Evolutionary conservation across 2,797 vertebrate species (phyloP), one percentile per base, ranked within the genome.

Genomic region (Rhinichthys osculus): DNA sequence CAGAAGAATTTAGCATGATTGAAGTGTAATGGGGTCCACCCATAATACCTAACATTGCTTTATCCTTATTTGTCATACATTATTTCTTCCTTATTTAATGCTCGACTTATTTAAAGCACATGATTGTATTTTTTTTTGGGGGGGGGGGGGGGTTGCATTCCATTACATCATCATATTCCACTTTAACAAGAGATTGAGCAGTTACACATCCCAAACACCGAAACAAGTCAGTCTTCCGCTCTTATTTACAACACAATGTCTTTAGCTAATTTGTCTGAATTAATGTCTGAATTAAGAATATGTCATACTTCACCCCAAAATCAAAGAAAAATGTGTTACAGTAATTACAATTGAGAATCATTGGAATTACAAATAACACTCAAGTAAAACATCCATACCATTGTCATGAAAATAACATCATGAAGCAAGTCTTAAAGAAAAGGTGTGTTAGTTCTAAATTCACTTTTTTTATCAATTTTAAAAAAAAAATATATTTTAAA

Each of bases 141-240:
- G n/a, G n/a, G n/a, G n/a, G n/a, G 27, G 27, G 27, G 27, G 27
- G 27, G 27, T 13, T 33, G 30, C 50, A 85, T 85, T 85, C 76
- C 50, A 17, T 57, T 30, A 30, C 27, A 38, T 62, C n/a, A 38
- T 74, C 14, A 7, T 76, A 66, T 50, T 76, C 57, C 57, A 38
- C 27, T 47, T 47, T 62, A 72, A n/a, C 79, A 40, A 71, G 35
- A 30, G 5, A 52, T n/a, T 38, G 33, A 69, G 47, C 79, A 10
- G 78, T 50, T 50, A 81, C 78, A 52, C 64, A 38, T 81, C 66
- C 14, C 21, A 81, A 27, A 23, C 17, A 77, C 14, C 19, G 30
- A 57, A 73, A 77, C 19, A 57, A 16, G 33, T 42, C 16, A 0
- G 47, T 52, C 30, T 70, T 40, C 67, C 23, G 5, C 16, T 52